Base-by-base conservation (phyloP, 2,113 vertebrate genomes). In the Rattus rattus region DNA sequence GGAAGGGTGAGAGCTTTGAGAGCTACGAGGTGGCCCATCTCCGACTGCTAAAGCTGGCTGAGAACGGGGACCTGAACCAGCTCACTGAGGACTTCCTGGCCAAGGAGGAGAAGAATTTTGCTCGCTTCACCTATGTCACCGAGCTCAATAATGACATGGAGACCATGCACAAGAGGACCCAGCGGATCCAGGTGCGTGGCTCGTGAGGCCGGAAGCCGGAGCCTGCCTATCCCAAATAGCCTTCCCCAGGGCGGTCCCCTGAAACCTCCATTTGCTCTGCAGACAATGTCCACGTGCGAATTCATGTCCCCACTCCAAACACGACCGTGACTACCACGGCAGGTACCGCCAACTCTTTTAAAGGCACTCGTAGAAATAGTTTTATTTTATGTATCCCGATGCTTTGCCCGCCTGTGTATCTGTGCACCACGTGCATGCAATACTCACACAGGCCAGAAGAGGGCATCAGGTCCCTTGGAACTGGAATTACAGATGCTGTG, bases 61-160 rank as follows among this genome's bases (percentile, higher is more conserved):
- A 97, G 0, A 39, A 96, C 0, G 96, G 97, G 1, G 1, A 98
- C 77, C 39, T 99, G 0, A 67, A 94, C 0, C 30, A 39, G 43
- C 94, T 99, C 75, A 43, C 98, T 1, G 24, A 92, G 0, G 56
- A 92, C 0, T 98, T 98, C 69, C 2, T 97, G 0, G 95, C 96
- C 72, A 98, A 96, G 65, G 98, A 99, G 86, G 96, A 96, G 88
- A 98, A 98, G 92, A 98, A 98, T 61, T 98, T 98, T 0, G 96
- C 98, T 30, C 92, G 92, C 77, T 98, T 98, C 30, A 96, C n/a
- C 9, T 99, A 98, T 0, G 59, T 97, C 95, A 91, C 77, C 0
- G 98, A 98, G 93, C 97, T 99, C 89, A 98, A 96, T 8, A 94
- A 94, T 0, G 97, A 98, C 70, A 96, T 98, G 39, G 98, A 98